Base-by-base conservation (phyloP, 2,888 invertebrate species). In the Ormyrus rosae region DNA sequence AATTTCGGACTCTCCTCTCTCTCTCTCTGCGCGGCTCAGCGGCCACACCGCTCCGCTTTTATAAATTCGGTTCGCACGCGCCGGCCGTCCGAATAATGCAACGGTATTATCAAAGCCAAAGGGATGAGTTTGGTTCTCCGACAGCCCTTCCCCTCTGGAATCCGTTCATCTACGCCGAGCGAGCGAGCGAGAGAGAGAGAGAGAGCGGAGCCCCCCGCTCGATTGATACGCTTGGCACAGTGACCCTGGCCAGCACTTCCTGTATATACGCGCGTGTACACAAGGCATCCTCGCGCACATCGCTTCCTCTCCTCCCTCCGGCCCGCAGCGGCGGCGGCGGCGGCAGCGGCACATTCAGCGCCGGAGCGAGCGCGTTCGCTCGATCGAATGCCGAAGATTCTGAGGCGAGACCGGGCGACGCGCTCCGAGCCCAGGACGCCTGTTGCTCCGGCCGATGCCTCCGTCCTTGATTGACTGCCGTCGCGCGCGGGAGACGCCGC, bases 341-440 rank as follows among this genome's bases (percentile, higher is more conserved):
- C 34, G 34, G 34, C 34, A 3, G 34, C 34, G 34, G 34, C 34
- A 34, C 34, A 34, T 34, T 34, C 34, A 34, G 34, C 34, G 34
- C 34, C 34, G 34, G 34, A 34, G 34, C 34, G 34, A 34, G 34
- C 34, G 34, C 34, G 34, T 34, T 4, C 34, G 87, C 86, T 86
- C 87, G 86, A 89, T 88, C 87, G 87, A 87, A 90, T 89, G 85
- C 87, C 90, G 84, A 90, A 88, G 88, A 90, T 90, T 90, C 89
- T 87, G 87, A 88, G 88, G 81, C 77, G 73, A 77, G 65, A 71
- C 61, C 68, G 73, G 34, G 34, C 60, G 77, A 45, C 34, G 64
- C 73, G 63, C 53, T 13, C 19, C 63, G n/a, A 34, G 60, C 34
- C 34, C 34, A 34, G 75, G 65, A 67, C 72, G 78, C 78, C 81